Base-by-base conservation (phyloP, 2,797 vertebrate genomes). In the Propithecus perrieri region DNA sequence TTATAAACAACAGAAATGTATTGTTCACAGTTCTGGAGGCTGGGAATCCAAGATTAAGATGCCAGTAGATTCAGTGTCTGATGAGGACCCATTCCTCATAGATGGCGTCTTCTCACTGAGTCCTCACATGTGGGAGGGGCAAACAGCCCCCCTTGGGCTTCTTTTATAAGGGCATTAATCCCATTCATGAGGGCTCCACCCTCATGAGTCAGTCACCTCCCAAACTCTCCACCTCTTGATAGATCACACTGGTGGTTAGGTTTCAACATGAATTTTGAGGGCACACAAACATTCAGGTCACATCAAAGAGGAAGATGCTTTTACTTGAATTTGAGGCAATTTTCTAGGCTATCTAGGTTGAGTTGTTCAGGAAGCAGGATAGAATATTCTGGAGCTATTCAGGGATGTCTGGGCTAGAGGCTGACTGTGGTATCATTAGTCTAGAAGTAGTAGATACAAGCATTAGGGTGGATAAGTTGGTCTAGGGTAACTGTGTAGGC, bases 331-430 rank as follows among this genome's bases (percentile, higher is more conserved):
- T 74, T 69, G 48, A 85, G 43, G 74, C n/a, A 24, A 46, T 76
- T 17, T 65, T 95, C 38, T 92, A 43, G 65, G 35, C n/a, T 93
- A 15, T 93, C 8, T 63, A 35, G 35, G 33, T 50, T 75, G 71
- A 89, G 41, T 41, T 88, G 28, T 90, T 20, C 74, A 85, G 43
- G 61, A 89, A 7, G 46, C 17, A 63, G 10, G 7, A 50, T 78
- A 15, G 69, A 91, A 57, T 95, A 63, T 94, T 71, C 67, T 69
- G 63, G 67, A 83, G n/a, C 53, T 83, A 5, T 93, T 96, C 30
- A 22, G 41, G 65, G 57, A 33, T 41, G 9, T 74, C 30, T 89
- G 63, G 22, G 30, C 35, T 85, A 74, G 48, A 88, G n/a, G n/a
- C 59, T 15, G 26, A 74, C 59, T 94, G 92, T 10, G 1, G 3